Conservation (phyloP, 2,797 vertebrate genomes). For the Acestrorhynchus altus region DNA sequence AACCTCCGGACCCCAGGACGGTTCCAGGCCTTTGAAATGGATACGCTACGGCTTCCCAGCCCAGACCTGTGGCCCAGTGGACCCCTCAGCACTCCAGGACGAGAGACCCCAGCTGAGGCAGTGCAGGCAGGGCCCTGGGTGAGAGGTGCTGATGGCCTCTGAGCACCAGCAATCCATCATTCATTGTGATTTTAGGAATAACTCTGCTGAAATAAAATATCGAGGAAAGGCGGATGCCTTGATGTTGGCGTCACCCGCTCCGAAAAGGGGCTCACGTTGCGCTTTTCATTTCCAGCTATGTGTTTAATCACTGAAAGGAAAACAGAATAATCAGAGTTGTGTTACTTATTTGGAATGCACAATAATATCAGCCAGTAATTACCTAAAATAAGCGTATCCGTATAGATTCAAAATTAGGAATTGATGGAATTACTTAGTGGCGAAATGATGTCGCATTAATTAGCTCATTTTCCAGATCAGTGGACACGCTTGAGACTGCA, state of each 20-base stretch:
- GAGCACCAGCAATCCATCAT: slow-evolving; percentile 66
- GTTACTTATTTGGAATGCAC: slow-evolving; percentile 38
- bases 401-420: slow-evolving; percentile 34
- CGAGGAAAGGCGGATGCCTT: slow-evolving; percentile 51
- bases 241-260: slow-evolving; percentile 33
- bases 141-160: slow-evolving; percentile 64
- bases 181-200: slow-evolving; percentile 51
- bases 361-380: slow-evolving; percentile 18
- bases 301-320: slow-evolving; percentile 51
- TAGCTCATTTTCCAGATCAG: slow-evolving; percentile 51
- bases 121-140: slow-evolving; percentile 26
- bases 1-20: slow-evolving; percentile 63
- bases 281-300: slow-evolving; percentile 58
- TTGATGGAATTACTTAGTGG: slow-evolving; percentile 28
- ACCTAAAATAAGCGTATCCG: slow-evolving; percentile 19
- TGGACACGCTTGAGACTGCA: slow-evolving; percentile 22
- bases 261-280: slow-evolving; percentile 54
- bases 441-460: slow-evolving; percentile 47
- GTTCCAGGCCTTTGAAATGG: slow-evolving; percentile 78
- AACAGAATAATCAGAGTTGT: slow-evolving; percentile 37
- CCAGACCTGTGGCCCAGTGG: slow-evolving; percentile 43
- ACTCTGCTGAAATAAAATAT: slow-evolving; percentile 57
- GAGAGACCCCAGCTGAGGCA: slow-evolving; percentile 22
- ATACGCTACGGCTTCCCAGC: slow-evolving; percentile 66
- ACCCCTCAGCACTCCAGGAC: slow-evolving; percentile 28